These are phyloP conservation scores for Drosophila tani DNA, from an alignment of 1,140 invertebrate genomes.

Conservation along the genomic window DNA sequence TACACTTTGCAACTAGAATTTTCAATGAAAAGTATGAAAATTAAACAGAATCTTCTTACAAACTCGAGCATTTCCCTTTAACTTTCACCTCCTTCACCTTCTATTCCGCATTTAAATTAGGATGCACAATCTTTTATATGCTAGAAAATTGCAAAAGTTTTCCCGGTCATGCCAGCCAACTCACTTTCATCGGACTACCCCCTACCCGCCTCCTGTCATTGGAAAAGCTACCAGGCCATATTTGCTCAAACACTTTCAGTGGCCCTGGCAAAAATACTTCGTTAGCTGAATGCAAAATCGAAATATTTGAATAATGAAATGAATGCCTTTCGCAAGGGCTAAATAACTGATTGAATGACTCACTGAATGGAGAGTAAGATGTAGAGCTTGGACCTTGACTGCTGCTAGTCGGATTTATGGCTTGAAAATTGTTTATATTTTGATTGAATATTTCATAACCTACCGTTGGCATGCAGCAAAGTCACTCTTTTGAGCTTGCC, in stretches of 20 bases:
- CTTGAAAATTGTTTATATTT: constrained; percentile 64
- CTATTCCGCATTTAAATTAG: not conserved
- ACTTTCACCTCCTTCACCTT: not conserved
- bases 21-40: not conserved
- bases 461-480: constrained; percentile 24
- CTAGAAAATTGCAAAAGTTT: constrained; percentile 44
- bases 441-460: constrained; percentile 72
- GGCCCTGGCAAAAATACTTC: constrained; percentile 45
- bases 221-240: constrained; percentile 12
- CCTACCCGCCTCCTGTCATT: constrained; percentile 20
- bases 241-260: constrained; percentile 8
- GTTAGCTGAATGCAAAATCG: constrained; percentile 50
- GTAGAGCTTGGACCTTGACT: constrained; percentile 19
- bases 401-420: constrained; percentile 50
- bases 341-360: constrained; percentile 51
- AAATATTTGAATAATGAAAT: constrained; percentile 72
- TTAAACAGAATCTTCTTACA: not conserved
- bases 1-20: not conserved
- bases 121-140: constrained; percentile 22
- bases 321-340: constrained; percentile 38
- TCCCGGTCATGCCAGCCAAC: constrained; percentile 17
- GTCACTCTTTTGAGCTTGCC: constrained; percentile 19
- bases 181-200: not conserved
- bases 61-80: not conserved
- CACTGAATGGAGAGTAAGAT: constrained; percentile 14